These are phyloP conservation scores for Atherinomorus stipes DNA, from an alignment of 2,113 vertebrate genomes.

Conservation along the genomic window DNA sequence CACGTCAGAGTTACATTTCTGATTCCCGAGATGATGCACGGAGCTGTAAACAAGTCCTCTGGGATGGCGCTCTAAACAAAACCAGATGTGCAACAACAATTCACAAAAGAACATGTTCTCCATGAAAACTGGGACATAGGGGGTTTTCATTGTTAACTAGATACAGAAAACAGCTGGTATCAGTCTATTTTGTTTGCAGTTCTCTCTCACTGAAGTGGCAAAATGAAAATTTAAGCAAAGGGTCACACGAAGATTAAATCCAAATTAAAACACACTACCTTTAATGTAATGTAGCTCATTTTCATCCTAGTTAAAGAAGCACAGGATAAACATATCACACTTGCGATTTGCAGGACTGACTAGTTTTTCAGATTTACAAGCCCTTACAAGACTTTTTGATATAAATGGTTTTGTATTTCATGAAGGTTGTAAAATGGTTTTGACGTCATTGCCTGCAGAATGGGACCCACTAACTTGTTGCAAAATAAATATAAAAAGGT, in stretches of 20 bases:
- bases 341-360: neutral
- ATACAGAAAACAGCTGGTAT: conserved; percentile 69
- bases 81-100: conserved; percentile 70
- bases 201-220: conserved; percentile 25
- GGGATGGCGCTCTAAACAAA: conserved; percentile 52
- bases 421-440: neutral
- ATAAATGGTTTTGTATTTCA: neutral
- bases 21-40: conserved; percentile 65
- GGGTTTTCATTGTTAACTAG: conserved; percentile 50
- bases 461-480: neutral
- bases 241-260: conserved; percentile 25
- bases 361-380: neutral
- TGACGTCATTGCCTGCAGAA: too few relatives aligned
- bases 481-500: neutral
- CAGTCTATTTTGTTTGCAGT: conserved; percentile 34
- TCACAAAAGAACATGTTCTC: conserved; percentile 70
- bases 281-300: neutral
- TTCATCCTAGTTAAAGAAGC: conserved; percentile 8
- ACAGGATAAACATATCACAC: conserved; percentile 12
- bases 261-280: neutral
- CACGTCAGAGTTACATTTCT: conserved; percentile 44
- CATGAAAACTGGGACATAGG: conserved; percentile 56
- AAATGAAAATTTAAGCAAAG: conserved; percentile 29
- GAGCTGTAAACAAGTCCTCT: conserved; percentile 70
- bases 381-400: neutral